Base-by-base conservation (phyloP, 1,140 invertebrate species). In the Tetragonula clypearis region DNA sequence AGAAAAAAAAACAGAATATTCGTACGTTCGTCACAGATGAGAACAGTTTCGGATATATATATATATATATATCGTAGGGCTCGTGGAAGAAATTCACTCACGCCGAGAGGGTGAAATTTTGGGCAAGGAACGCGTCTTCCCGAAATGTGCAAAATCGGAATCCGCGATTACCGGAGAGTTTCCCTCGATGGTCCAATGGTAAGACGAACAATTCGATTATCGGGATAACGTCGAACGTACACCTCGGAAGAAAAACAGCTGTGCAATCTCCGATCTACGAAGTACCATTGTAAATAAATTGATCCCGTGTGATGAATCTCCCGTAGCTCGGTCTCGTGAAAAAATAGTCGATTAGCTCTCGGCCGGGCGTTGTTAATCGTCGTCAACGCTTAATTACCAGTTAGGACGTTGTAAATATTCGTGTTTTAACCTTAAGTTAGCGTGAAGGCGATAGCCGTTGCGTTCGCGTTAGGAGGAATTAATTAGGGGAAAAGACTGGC, bases 381-480 rank as follows among this genome's bases (percentile, higher is more conserved):
- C 74, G 23, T 77, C 35, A 60, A 26, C 76, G 56, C 76, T 76
- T 86, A 62, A 82, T 86, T 75, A 53, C 79, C 79, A 1, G 69
- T 82, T 75, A 69, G 62, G 26, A 75, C 21, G 56, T 76, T 82
- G 72, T 76, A 86, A 82, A 86, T 86, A 82, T 76, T 82, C 72
- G 72, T 76, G 79, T 75, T 49, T 49, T 76, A 53, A 65, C 72
- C 35, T 82, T 76, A 76, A 76, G 55, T 86, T 76, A 82, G 79
- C 72, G 58, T 73, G 56, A 84, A 19, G 58, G 62, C 19, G n/a
- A 66, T 55, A 53, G 49, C 35, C 21, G 19, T 74, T 73, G 55
- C 66, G 55, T 58, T 66, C 35, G 6, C 41, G 58, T 49, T 73
- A 84, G 49, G 56, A 71, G 60, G 60, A 69, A 77, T 78, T 71